These are phyloP conservation scores for Myanophis thanlyinensis DNA, from an alignment of 2,113 vertebrate species.

Conservation along the genomic window DNA sequence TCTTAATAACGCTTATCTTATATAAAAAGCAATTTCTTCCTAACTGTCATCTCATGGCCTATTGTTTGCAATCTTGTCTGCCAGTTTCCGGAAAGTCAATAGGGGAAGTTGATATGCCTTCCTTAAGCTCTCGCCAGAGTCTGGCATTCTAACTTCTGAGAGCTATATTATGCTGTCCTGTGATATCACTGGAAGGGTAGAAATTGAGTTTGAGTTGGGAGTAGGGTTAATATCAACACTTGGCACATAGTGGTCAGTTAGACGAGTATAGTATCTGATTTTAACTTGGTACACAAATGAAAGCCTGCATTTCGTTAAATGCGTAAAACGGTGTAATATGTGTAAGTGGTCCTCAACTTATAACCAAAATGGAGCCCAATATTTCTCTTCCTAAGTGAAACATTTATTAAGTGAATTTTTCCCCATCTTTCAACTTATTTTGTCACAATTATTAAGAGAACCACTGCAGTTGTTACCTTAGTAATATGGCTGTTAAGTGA, in stretches of 20 bases:
- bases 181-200: neutral
- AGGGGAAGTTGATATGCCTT: neutral
- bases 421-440: neutral
- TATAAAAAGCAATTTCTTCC: too few species aligned
- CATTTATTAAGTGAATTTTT: neutral
- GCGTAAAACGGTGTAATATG: neutral
- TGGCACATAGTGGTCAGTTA: neutral
- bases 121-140: neutral
- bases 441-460: neutral
- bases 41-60: too few species aligned
- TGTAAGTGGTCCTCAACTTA: neutral
- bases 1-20: too few species aligned
- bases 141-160: neutral
- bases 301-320: neutral
- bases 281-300: neutral
- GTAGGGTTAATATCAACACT: neutral
- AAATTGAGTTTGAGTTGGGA: neutral
- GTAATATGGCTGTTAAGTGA: neutral
- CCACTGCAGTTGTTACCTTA: neutral
- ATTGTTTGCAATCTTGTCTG: neutral
- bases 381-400: neutral
- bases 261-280: neutral
- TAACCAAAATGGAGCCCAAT: neutral
- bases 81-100: neutral
- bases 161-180: neutral